Conservation (phyloP, 1,140 invertebrate species). For the Melanaphis sacchari region DNA sequence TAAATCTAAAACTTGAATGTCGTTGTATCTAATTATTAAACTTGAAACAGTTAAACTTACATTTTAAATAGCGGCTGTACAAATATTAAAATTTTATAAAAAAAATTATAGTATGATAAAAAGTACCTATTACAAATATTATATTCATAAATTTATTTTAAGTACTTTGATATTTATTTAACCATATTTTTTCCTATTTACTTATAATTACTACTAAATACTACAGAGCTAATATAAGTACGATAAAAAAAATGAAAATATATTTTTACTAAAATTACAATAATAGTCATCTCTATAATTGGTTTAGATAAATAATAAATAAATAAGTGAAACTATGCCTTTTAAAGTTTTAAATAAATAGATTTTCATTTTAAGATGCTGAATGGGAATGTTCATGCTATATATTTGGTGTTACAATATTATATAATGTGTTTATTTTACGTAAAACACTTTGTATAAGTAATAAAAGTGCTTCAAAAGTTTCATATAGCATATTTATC, state of each 20-base stretch:
- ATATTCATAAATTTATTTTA: background rate
- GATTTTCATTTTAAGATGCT: background rate
- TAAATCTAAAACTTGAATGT: background rate
- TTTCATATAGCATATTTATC: background rate
- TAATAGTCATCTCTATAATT: background rate
- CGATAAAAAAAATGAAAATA: background rate
- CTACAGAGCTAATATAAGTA: background rate
- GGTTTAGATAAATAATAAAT: background rate
- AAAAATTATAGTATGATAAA: background rate
- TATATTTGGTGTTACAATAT: background rate
- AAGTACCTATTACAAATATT: background rate
- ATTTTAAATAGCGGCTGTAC: background rate
- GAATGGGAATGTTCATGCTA: background rate
- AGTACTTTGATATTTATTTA: background rate
- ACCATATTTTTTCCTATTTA: background rate
- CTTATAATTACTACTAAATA: background rate
- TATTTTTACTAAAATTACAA: background rate
- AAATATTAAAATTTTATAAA: background rate
- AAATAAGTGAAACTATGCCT: background rate
- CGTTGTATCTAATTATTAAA: background rate
- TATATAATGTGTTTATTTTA: conserved; percentile 16
- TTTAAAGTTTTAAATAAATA: background rate
- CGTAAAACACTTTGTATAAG: background rate
- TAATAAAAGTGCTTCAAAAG: background rate
- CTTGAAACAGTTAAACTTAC: background rate